Evolutionary conservation across 2,113 vertebrate species (phyloP).

Genomic region (Boulengeromyrus knoepffleri): DNA sequence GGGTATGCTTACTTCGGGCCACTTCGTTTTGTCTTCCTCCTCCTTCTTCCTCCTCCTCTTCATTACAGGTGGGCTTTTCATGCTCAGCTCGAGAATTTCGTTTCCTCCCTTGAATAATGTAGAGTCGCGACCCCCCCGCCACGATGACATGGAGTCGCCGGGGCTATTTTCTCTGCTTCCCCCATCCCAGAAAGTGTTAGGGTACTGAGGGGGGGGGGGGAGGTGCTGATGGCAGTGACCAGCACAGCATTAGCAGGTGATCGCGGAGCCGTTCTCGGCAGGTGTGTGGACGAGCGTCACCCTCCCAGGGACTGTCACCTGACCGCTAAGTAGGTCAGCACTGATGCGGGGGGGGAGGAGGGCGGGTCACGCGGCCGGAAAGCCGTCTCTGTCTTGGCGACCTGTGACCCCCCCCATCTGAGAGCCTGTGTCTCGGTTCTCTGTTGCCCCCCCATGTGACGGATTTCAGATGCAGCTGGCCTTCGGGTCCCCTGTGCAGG

Average conservation of each 20-base stretch:
- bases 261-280: not conserved
- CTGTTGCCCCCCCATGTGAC: not conserved
- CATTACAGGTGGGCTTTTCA: not conserved
- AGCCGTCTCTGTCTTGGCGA: not conserved
- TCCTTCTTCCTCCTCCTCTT: not conserved
- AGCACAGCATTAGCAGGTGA: not conserved
- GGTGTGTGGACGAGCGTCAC: not conserved
- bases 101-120: not conserved
- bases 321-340: not conserved
- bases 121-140: not conserved
- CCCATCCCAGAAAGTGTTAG: not conserved
- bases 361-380: not conserved
- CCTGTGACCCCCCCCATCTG: not conserved
- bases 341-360: not conserved
- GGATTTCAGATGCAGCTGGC: not conserved
- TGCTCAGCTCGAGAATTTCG: not conserved
- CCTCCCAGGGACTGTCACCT: not conserved
- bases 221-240: not conserved
- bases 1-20: not conserved
- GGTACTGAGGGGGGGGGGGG: not conserved
- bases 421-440: not conserved
- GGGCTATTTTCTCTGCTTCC: not conserved
- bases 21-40: not conserved
- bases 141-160: not conserved
- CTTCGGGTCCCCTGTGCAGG: not conserved